Evolutionary conservation across 2,797 vertebrate species (phyloP).

Genomic region (Pangasius krempfi): DNA sequence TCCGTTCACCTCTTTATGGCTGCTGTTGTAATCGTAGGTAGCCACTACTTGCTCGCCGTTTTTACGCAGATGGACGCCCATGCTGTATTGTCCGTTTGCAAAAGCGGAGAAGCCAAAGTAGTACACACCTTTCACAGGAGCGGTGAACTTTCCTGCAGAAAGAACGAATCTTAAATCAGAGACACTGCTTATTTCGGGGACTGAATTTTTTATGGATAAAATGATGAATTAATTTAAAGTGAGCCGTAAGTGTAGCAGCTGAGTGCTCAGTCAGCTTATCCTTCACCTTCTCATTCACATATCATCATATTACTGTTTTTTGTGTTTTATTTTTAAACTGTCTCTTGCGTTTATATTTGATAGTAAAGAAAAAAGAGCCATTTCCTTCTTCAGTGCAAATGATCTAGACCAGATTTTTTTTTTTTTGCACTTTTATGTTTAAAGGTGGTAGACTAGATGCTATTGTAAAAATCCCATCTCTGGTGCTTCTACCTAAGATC

Average conservation of each 20-base stretch:
- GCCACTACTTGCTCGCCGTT: conserved; percentile 21
- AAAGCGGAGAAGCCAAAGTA: conserved; percentile 37
- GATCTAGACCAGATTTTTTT: neutral
- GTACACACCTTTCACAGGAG: conserved; percentile 26
- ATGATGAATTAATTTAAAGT: neutral
- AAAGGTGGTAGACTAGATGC: neutral
- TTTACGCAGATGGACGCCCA: conserved; percentile 29
- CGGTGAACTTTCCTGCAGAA: conserved; percentile 18
- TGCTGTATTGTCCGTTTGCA: neutral
- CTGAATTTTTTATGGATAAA: neutral
- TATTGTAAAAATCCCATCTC: neutral
- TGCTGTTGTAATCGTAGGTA: conserved; percentile 38
- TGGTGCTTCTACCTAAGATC: neutral
- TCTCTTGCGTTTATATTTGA: neutral
- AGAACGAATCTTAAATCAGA: neutral
- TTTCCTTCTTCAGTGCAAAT: neutral
- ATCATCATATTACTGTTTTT: neutral
- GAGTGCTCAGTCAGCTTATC: neutral
- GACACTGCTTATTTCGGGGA: neutral
- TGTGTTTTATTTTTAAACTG: neutral
- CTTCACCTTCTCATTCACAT: neutral
- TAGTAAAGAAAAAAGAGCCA: neutral
- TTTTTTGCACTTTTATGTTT: neutral
- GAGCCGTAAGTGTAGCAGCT: neutral
- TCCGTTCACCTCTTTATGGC: conserved; percentile 36